A percentile compares a stretch with the other conserved stretches of the same genome.
These are phyloP conservation scores for Rhorus exstirpatorius DNA, from an alignment of 2,888 invertebrate genomes.

Conservation along the genomic window DNA sequence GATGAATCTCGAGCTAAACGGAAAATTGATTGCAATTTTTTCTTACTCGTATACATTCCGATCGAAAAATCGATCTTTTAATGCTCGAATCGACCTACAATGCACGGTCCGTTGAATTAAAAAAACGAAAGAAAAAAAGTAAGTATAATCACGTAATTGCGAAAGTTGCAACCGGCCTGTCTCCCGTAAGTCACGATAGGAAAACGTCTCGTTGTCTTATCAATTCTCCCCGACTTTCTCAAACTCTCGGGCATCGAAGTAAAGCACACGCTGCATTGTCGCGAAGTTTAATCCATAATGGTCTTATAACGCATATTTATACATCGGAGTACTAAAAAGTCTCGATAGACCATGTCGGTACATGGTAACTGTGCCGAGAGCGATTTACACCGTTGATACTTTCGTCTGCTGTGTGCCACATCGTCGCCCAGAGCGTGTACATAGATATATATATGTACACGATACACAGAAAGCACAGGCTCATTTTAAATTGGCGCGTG, in stretches of 20 bases:
- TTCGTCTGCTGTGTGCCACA: conserved; percentile 15
- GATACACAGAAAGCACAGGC: conserved; percentile 16
- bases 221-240: conserved; percentile 18
- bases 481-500: conserved; percentile 76
- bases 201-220: conserved; percentile 26
- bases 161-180: background rate
- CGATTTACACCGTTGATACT: conserved; percentile 26
- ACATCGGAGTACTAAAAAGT: conserved; percentile 19
- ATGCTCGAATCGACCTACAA: conserved; percentile 4
- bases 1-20: conserved; percentile 3
- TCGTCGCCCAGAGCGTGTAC: background rate
- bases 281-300: background rate
- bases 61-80: conserved; percentile 1
- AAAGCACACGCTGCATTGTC: conserved; percentile 13
- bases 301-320: background rate
- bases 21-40: conserved; percentile 19
- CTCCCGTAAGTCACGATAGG: conserved; percentile 22
- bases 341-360: conserved; percentile 15
- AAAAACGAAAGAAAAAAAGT: too few species aligned
- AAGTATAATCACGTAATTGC: conserved; percentile 22
- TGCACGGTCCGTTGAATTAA: background rate
- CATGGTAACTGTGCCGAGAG: conserved; percentile 50
- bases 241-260: background rate
- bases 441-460: background rate
- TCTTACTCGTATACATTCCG: background rate